Conservation (phyloP, 2,797 vertebrate genomes). For the Coranthus polyacanthus region DNA sequence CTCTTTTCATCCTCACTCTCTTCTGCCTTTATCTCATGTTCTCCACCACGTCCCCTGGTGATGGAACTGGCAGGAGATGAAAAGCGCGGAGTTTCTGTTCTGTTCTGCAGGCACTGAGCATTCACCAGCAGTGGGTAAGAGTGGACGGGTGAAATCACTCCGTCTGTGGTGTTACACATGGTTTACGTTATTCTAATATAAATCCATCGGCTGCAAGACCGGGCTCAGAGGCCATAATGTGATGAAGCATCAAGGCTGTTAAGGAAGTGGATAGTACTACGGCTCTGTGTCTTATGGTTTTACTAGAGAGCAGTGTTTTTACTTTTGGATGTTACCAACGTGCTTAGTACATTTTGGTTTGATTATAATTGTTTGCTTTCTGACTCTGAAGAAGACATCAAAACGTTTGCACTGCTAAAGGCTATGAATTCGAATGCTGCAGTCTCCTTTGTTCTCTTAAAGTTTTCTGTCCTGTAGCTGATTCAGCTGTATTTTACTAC, state of each 20-base stretch:
- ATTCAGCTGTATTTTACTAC: too few relatives aligned
- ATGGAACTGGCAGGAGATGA: conserved; percentile 67
- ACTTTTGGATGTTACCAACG: conserved; percentile 25
- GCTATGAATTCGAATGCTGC: too few relatives aligned
- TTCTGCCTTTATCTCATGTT: conserved; percentile 34
- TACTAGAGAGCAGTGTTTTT: neutral
- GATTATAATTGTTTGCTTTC: too few relatives aligned
- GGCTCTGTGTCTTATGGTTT: neutral
- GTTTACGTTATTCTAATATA: conserved; percentile 9
- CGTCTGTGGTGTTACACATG: conserved; percentile 34
- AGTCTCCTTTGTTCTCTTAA: too few relatives aligned
- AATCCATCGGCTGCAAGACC: neutral
- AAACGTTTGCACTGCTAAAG: too few relatives aligned
- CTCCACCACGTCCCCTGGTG: conserved; percentile 54
- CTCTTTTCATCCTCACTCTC: conserved; percentile 33
- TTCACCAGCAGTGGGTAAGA: conserved; percentile 21
- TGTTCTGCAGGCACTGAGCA: conserved; percentile 19
- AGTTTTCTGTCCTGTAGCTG: too few relatives aligned
- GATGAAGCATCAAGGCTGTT: conserved; percentile 22
- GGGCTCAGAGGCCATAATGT: conserved; percentile 18
- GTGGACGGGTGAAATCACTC: conserved; percentile 41
- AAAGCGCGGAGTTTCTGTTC: conserved; percentile 57
- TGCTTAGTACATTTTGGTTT: too few relatives aligned
- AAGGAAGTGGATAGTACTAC: conserved; percentile 4
- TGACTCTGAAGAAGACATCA: too few relatives aligned